Evolutionary conservation across 2,888 invertebrate species (phyloP).

Genomic region (Mesochorus sp.): DNA sequence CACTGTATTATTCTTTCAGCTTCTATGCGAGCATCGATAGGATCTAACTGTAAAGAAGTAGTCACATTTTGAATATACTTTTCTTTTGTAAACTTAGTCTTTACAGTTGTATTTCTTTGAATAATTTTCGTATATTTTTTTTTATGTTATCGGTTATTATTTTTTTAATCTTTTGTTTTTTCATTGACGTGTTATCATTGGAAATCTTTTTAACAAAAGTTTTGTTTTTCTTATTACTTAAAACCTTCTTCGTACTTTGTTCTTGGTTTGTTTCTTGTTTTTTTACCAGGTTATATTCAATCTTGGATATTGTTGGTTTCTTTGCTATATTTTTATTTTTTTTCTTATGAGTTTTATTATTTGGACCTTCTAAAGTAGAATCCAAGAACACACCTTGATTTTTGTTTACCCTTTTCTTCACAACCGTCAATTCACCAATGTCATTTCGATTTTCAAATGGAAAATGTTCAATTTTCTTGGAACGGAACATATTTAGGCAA

Average conservation of each 20-base stretch:
- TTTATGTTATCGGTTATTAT: neutral
- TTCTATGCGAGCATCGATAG: slow-evolving; percentile 27
- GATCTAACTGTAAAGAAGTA: neutral
- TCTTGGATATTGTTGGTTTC: neutral
- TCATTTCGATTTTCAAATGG: neutral
- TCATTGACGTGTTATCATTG: neutral
- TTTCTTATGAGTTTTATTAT: too few species aligned
- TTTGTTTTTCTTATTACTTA: neutral
- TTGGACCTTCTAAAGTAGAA: too few species aligned
- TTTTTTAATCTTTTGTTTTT: neutral
- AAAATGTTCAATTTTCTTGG: neutral
- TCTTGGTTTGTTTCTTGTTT: neutral
- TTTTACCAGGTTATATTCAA: neutral
- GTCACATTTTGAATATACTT: neutral
- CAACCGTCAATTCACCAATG: neutral
- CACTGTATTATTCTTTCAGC: slow-evolving; percentile 37
- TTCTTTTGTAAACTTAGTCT: neutral
- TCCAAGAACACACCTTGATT: too few species aligned
- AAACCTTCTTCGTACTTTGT: neutral
- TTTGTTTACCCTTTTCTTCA: neutral
- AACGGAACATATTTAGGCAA: neutral
- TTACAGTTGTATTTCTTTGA: neutral
- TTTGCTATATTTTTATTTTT: neutral
- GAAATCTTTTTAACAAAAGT: neutral
- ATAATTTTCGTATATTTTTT: neutral